A percentile compares a stretch with the other conserved stretches of the same genome.
These are phyloP conservation scores for Triplophysa dalaica DNA, from an alignment of 2,113 vertebrate genomes.

Conservation along the genomic window DNA sequence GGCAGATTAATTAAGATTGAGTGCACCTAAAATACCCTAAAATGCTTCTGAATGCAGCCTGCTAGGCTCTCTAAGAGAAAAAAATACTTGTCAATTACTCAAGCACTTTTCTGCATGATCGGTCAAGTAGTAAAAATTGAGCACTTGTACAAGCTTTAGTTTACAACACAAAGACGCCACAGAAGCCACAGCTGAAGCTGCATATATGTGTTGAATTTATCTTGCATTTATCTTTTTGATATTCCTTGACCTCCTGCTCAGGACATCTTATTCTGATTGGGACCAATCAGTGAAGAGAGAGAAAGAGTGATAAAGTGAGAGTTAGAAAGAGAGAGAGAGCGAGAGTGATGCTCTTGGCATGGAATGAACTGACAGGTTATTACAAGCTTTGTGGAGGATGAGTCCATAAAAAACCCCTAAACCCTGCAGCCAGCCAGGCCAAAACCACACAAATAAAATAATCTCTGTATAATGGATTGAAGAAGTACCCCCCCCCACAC, in stretches of 20 bases:
- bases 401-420: slow-evolving; percentile 75
- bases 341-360: slow-evolving; percentile 61
- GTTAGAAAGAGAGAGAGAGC: slow-evolving; percentile 15
- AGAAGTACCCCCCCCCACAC: slow-evolving; percentile 34
- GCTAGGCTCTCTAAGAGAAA: too few species aligned
- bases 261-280: slow-evolving; percentile 60
- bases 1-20: too few species aligned
- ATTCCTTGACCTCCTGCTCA: slow-evolving; percentile 23
- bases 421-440: slow-evolving; percentile 64
- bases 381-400: slow-evolving; percentile 79
- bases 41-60: too few species aligned
- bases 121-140: too few species aligned
- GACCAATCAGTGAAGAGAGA: slow-evolving; percentile 58
- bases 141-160: too few species aligned
- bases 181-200: too few species aligned
- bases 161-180: too few species aligned
- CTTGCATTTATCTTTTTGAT: not conserved
- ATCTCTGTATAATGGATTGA: slow-evolving; percentile 68
- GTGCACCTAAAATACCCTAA: too few species aligned
- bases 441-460: slow-evolving; percentile 72
- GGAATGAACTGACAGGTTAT: slow-evolving; percentile 80
- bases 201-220: not conserved
- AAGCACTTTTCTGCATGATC: too few species aligned
- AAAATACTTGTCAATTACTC: too few species aligned
- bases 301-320: slow-evolving; percentile 50